Evolutionary conservation across 1,140 invertebrate genomes (phyloP), one percentile per base, ranked within the genome.

Genomic region (Meteorus sp.): DNA sequence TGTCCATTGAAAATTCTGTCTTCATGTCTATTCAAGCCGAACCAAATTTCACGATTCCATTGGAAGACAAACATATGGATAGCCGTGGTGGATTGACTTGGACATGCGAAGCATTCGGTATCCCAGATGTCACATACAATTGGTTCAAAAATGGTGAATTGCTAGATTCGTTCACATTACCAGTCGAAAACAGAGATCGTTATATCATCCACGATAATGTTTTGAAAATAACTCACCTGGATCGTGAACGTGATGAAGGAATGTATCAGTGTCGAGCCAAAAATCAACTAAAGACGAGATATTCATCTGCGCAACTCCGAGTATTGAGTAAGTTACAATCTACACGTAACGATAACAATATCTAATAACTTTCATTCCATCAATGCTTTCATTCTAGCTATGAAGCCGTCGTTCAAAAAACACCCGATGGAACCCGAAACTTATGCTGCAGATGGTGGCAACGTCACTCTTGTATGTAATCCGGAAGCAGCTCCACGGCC

Each of bases 21-120:
- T 85, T 85, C 43, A 78, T 97, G 5, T 92, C 87, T 66, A 91
- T 97, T 43, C 93, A 95, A 85, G 93, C 94, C 59, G 86, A 89
- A 59, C 96, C 96, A 3, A 92, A 93, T 71, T 98, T 98, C 67
- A 95, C 93, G 0, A 95, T 96, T 63, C 92, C 93, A 0, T 74
- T 99, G 0, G 81, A 84, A 23, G 88, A 98, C 73, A 92, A 94
- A 75, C 92, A 97, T 67, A 86, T 96, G 70, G 95, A 98, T 70
- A 88, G 89, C 63, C 86, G 86, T 68, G 86, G 86, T 59, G 87
- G 93, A 66, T 75, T 98, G 1, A 90, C 88, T 0, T 97, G 95
- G 90, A 93, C 90, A 29, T 98, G 96, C 81, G 94, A 97, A 82
- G 94, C 95, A 0, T 94, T 95, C 82, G 94, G 94, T 9, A 93